Conservation (phyloP, 2,797 vertebrate genomes). For the Melanotaenia trifasciata region DNA sequence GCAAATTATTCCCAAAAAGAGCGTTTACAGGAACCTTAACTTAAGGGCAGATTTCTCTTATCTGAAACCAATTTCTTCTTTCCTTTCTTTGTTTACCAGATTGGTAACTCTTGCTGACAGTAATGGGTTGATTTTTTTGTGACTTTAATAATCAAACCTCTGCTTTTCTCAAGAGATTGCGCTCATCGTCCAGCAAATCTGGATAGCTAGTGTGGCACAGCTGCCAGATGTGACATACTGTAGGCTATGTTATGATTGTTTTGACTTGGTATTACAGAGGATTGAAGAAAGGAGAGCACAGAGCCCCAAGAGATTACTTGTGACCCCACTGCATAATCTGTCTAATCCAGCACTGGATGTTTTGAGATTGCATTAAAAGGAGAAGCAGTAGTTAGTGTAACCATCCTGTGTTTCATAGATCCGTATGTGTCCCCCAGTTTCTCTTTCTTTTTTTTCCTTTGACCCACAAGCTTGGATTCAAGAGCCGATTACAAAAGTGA, state of each 20-base stretch:
- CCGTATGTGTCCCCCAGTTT: conserved; percentile 37
- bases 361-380: conserved; percentile 66
- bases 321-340: conserved; percentile 71
- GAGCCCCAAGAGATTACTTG: conserved; percentile 69
- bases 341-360: conserved; percentile 69
- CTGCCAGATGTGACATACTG: conserved; percentile 42
- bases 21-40: not conserved
- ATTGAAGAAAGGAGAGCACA: conserved; percentile 44
- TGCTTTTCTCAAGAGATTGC: not conserved
- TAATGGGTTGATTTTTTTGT: not conserved
- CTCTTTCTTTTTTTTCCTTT: conserved; percentile 15
- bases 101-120: not conserved
- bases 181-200: too few species aligned
- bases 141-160: not conserved
- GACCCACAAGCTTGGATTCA: conserved; percentile 54
- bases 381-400: conserved; percentile 65
- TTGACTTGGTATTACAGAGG: conserved; percentile 53
- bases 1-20: not conserved
- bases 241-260: conserved; percentile 55
- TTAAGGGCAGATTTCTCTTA: not conserved
- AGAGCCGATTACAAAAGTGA: conserved; percentile 52
- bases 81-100: not conserved
- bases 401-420: conserved; percentile 52
- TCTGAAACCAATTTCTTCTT: not conserved
- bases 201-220: not conserved